Percentiles rank a stretch among this genome's conserved stretches.
phyloP scores from a whole-genome alignment of 1,140 invertebrate species.

The Drosophila pectinifera region DNA sequence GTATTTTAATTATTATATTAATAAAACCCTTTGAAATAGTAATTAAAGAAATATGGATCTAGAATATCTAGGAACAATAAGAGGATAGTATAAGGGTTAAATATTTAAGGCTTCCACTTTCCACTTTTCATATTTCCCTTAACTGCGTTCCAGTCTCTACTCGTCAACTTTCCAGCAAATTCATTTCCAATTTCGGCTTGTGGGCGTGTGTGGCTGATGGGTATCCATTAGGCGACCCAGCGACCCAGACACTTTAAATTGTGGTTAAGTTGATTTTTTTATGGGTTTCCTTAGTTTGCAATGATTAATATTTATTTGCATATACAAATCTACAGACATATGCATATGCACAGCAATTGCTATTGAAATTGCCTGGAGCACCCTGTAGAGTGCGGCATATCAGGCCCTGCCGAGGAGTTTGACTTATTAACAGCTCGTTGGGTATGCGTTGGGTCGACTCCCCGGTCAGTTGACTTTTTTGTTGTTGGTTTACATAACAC shows the following conservation, averaged over 20 bases:
- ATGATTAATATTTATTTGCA: constrained; percentile 75
- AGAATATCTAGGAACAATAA: too few species aligned
- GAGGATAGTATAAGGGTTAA: too few species aligned
- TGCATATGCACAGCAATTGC: constrained; percentile 43
- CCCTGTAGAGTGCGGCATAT: background rate
- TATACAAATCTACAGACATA: constrained; percentile 43
- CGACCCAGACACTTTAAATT: constrained; percentile 14
- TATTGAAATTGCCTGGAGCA: constrained; percentile 59
- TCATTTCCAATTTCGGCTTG: background rate
- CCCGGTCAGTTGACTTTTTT: background rate
- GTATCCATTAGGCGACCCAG: constrained; percentile 26
- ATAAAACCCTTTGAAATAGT: too few species aligned
- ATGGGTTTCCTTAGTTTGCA: constrained; percentile 65
- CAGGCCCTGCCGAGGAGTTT: background rate
- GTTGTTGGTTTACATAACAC: constrained; percentile 69
- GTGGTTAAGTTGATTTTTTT: constrained; percentile 53
- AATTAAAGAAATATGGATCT: too few species aligned
- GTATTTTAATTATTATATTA: too few species aligned
- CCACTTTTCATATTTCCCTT: background rate
- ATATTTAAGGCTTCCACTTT: too few species aligned
- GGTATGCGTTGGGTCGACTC: constrained; percentile 13
- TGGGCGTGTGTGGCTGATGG: constrained; percentile 1
- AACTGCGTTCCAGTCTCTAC: background rate
- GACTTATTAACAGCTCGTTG: background rate
- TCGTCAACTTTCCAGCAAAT: background rate